Conservation (phyloP, 2,113 vertebrate species). For the Ovis aries region ARS-UI_Ramb_v3.0 NC_056076.1:6313001-6313500, state of each 20-base stretch:
- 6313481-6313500: background rate
- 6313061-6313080: background rate
- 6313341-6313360: background rate
- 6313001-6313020: background rate
- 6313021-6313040: background rate
- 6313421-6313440: background rate
- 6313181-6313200: background rate
- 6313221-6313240: background rate
- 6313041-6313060: background rate
- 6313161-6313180: fast-evolving
- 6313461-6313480: background rate
- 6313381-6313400: background rate
- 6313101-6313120: background rate
- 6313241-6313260: background rate
- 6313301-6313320: background rate
- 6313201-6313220: background rate
- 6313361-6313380: background rate
- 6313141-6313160: background rate
- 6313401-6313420: background rate
- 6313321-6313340: background rate
- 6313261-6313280: fast-evolving
- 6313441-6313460: background rate
- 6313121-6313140: background rate
- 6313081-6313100: background rate
- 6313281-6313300: background rate